Conservation (phyloP, 2,113 vertebrate genomes). For the Turdus rufiventris region DNA sequence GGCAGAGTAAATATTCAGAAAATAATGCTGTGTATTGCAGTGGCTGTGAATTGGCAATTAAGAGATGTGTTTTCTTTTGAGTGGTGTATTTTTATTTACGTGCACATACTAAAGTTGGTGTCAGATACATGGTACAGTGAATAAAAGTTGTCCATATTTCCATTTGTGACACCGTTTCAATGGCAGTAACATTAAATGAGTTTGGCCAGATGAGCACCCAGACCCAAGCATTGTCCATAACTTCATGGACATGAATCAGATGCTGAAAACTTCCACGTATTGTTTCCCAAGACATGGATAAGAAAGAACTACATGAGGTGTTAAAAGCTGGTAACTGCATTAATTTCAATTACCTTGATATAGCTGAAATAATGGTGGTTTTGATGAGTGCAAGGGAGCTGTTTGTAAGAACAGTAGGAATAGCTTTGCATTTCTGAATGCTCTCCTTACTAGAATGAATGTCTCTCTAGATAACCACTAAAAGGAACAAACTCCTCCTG, state of each 20-base stretch:
- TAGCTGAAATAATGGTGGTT: neutral
- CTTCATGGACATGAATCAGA: neutral
- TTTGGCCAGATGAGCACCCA: neutral
- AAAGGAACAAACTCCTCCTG: neutral
- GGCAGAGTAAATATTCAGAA: conserved; percentile 12
- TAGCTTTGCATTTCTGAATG: neutral
- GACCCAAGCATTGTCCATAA: neutral
- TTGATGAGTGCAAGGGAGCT: neutral
- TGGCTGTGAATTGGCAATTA: neutral
- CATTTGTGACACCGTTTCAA: accelerated
- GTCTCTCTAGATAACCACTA: neutral
- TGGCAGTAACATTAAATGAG: neutral
- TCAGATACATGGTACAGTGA: neutral
- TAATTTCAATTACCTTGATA: neutral
- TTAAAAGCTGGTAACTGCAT: neutral
- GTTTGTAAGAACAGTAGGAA: neutral
- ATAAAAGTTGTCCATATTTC: neutral
- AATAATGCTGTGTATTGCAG: neutral
- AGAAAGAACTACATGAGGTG: neutral
- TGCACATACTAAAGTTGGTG: neutral
- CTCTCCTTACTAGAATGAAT: neutral
- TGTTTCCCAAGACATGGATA: neutral
- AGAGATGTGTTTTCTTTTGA: neutral
- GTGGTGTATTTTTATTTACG: neutral
- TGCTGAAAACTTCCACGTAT: neutral